A percentile compares a stretch with the other conserved stretches of the same genome.
Evolutionary conservation across 2,113 vertebrate genomes (phyloP).

Genomic region (Himantopus leucocephalus): DNA sequence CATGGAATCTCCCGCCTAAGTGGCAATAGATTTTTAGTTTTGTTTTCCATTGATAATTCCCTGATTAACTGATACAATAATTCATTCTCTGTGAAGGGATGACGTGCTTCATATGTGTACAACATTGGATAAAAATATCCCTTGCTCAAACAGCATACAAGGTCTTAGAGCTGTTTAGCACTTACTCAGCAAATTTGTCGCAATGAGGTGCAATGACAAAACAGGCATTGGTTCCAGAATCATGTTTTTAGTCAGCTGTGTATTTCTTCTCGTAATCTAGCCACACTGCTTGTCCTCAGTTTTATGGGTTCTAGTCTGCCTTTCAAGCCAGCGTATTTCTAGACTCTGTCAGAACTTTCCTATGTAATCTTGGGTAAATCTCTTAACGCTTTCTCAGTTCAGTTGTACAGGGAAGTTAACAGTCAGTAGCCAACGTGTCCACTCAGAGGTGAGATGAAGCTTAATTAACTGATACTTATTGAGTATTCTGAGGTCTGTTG

Average conservation of each 20-base stretch:
- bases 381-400: neutral
- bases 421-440: neutral
- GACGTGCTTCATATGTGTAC: neutral
- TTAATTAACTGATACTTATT: neutral
- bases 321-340: neutral
- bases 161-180: neutral
- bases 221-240: neutral
- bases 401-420: neutral
- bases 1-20: neutral
- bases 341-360: neutral
- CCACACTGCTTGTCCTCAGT: neutral
- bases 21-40: neutral
- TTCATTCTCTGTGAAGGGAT: neutral
- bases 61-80: neutral
- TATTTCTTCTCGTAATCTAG: neutral
- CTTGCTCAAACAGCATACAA: neutral
- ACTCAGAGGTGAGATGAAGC: neutral
- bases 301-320: neutral
- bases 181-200: neutral
- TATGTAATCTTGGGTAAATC: neutral
- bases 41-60: neutral
- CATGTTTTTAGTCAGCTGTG: neutral
- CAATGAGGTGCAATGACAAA: neutral
- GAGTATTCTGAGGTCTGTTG: neutral
- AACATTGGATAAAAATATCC: neutral